A percentile compares a stretch with the other conserved stretches of the same genome.
Conservation (phyloP, 2,113 vertebrate genomes). For the Saimiri boliviensis region DNA sequence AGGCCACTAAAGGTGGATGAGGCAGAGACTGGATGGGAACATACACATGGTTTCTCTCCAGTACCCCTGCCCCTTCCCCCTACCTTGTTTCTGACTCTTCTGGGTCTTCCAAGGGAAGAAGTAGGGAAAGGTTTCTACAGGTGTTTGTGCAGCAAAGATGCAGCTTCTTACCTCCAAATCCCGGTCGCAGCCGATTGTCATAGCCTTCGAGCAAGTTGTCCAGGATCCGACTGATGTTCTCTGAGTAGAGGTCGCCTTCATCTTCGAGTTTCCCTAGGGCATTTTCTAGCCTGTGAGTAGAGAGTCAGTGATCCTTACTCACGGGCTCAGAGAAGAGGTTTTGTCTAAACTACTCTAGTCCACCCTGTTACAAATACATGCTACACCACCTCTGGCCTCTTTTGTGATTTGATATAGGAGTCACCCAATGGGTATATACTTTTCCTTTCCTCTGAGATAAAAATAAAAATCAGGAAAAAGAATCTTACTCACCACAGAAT, state of each 20-base stretch:
- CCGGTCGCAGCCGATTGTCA: constrained; percentile 95
- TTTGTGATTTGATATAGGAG: neutral
- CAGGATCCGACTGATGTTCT: constrained; percentile 95
- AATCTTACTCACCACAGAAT: constrained; percentile 86
- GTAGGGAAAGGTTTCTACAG: neutral
- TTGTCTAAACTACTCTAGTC: neutral
- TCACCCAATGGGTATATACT: neutral
- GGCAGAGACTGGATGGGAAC: neutral
- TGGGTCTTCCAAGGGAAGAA: neutral
- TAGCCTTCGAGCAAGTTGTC: constrained; percentile 96
- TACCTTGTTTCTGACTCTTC: neutral
- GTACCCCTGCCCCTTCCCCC: neutral
- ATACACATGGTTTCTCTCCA: neutral
- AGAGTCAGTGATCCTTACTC: neutral
- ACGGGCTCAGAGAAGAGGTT: neutral
- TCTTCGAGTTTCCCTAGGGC: constrained; percentile 82
- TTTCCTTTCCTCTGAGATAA: neutral
- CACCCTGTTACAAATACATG: neutral
- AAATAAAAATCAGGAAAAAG: neutral
- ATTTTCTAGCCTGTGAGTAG: constrained; percentile 84
- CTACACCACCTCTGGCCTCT: neutral
- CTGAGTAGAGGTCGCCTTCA: constrained; percentile 87
- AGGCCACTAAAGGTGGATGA: neutral
- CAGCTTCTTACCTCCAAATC: constrained; percentile 91
- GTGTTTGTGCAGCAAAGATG: neutral